Conservation (phyloP, 2,113 vertebrate species). For the Bubo blakistoni region DNA sequence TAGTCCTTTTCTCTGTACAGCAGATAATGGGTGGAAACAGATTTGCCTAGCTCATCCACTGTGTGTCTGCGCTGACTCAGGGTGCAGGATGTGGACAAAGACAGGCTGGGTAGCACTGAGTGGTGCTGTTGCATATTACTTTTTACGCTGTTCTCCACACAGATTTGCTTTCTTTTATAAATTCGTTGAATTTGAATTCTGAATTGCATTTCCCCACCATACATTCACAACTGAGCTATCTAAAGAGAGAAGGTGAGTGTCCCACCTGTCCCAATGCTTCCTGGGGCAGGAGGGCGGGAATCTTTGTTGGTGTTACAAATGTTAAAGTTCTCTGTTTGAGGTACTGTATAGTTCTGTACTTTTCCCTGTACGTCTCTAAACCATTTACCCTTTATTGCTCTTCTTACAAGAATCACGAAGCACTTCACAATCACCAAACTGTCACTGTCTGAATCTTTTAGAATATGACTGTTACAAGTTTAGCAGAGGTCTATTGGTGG, state of each 20-base stretch:
- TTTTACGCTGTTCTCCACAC: not conserved
- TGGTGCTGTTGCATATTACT: not conserved
- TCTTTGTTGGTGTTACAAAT: not conserved
- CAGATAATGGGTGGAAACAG: not conserved
- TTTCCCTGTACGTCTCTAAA: not conserved
- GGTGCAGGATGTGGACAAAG: not conserved
- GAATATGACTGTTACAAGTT: not conserved
- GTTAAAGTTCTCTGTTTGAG: rapidly evolving
- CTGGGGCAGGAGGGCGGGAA: not conserved
- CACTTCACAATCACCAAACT: not conserved
- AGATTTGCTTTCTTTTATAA: not conserved
- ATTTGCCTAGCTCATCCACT: not conserved
- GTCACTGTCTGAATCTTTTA: not conserved
- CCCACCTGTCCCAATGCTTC: not conserved
- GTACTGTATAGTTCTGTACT: not conserved
- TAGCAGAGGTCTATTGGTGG: not conserved
- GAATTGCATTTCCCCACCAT: not conserved
- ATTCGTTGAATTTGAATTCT: not conserved
- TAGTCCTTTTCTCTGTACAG: not conserved
- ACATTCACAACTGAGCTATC: not conserved
- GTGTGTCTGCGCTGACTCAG: not conserved
- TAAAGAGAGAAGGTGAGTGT: not conserved
- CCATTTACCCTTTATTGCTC: not conserved
- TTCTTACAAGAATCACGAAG: not conserved
- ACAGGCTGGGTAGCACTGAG: not conserved